Evolutionary conservation across 2,113 vertebrate species (phyloP), one percentile per base, ranked within the genome.

Genomic region (Thalassoma bifasciatum): DNA sequence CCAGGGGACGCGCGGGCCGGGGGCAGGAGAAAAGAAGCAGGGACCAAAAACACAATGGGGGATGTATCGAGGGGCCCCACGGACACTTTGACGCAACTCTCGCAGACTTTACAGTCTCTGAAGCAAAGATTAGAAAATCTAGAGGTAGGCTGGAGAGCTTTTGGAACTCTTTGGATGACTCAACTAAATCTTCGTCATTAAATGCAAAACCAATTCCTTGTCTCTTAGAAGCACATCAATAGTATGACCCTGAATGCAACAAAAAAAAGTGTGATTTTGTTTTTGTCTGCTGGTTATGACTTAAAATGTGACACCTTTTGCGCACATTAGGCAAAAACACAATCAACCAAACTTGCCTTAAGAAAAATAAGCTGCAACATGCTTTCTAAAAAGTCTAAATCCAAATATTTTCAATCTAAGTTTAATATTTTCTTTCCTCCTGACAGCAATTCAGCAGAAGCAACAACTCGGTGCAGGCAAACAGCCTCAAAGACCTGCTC

Each of bases 111-210:
- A 89, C 97, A 99, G 90, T 96, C 96, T 6, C 94, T 99, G 40
- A 99, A 98, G 86, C 96, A 95, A 66, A 89, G 97, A 79, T 86
- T 99, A 88, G 98, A 99, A 66, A 98, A 96, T 87, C 94, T 99
- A 24, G 97, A 98, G 97, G 97, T 99, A 95, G 75, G 81, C 86
- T 70, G 59, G 19, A 34, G 37, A 54, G 5, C 19, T 17, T 37
- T 10, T 36, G 46, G 46, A 47, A 30, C 53, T 67, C 56, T 81
- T 73, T 71, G 19, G 16, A 37, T 23, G 21, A 30, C 64, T 75
- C 46, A 63, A 42, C 77, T 66, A 72, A 16, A 47, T 75, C 8
- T 30, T 4, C 12, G 23, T n/a, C 6, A 52, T 2, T 36, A 17
- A 46, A 19, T 21, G 47, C 17, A 51, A 21, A 17, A 22, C 14